Evolutionary conservation across 2,888 invertebrate genomes (phyloP).

Genomic region (Caenorhabditis zanzibari): DNA sequence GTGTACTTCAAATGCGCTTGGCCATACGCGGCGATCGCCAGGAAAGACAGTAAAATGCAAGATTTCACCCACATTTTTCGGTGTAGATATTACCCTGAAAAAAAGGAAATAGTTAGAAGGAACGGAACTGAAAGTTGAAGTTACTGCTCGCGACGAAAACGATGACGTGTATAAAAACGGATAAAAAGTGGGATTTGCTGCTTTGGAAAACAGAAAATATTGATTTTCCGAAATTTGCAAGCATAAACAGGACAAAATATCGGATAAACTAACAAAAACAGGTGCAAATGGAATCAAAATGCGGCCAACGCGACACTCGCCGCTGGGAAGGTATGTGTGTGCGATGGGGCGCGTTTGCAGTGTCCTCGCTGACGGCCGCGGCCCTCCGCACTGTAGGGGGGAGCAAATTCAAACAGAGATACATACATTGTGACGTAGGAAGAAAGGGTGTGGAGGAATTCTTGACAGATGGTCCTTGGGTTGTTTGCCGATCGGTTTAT

Average conservation of each 20-base stretch:
- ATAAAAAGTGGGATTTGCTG: not conserved
- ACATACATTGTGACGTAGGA: conserved; percentile 32
- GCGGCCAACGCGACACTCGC: conserved; percentile 57
- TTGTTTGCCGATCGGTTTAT: conserved; percentile 54
- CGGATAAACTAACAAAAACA: not conserved
- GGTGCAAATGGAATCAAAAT: not conserved
- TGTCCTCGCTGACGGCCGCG: not conserved
- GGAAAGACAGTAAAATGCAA: conserved; percentile 31
- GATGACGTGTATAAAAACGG: conserved; percentile 39
- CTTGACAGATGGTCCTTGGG: conserved; percentile 37
- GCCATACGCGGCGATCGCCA: conserved; percentile 36
- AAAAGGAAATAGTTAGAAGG: not conserved
- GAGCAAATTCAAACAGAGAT: conserved; percentile 47
- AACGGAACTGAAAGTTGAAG: too few species aligned
- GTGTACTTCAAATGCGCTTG: conserved; percentile 80
- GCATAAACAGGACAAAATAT: too few species aligned
- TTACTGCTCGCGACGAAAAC: too few species aligned
- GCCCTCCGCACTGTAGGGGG: not conserved
- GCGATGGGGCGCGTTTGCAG: conserved; percentile 54
- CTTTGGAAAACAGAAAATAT: not conserved
- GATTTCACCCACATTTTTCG: conserved; percentile 51
- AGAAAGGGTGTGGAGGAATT: conserved; percentile 39
- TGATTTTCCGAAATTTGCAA: not conserved
- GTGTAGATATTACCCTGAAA: conserved; percentile 48
- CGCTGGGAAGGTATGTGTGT: not conserved